Base-by-base conservation (phyloP, 2,797 vertebrate genomes). In the Trachurus trachurus region DNA sequence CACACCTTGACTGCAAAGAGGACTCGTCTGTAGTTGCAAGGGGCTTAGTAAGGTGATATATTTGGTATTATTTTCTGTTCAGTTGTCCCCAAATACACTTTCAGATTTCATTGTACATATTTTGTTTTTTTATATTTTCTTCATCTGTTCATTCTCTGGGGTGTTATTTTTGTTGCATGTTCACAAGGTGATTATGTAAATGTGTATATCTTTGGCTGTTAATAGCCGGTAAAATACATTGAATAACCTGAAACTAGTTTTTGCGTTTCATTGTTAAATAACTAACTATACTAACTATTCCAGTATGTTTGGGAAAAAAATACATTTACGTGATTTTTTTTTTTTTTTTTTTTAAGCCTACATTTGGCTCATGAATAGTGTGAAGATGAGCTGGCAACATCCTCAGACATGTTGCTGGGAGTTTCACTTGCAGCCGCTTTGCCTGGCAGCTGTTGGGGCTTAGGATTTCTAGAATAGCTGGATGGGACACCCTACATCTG, bases 371-470 rank as follows among this genome's bases (percentile, higher is more conserved):
- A 54, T 53, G 50, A 37, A 37, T 37, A 37, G 8, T 37, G 34
- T 37, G 34, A 37, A 37, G 7, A 37, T 37, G 66, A 76, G 29
- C 56, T 47, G 42, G 37, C 70, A 44, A 56, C 42, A 15, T n/a
- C 40, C 63, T 77, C 2, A 0, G 22, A 31, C 40, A 47, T 34
- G 31, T 53, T 60, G 74, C 56, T 76, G 65, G 26, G 53, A 81
- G 21, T 78, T 86, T 84, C 67, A 72, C 70, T 84, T 68, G 61
- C n/a, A 8, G 62, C 54, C 29, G 65, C 40, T 76, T 74, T 76
- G 69, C 63, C 74, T 15, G 73, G 90, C 94, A 94, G 93, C 94
- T 94, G 92, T 87, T 89, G 76, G 68, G 82, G 82, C 37, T 80
- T 85, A 68, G 78, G 74, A 89, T 89, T 86, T 86, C 61, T 86